Evolutionary conservation across 2,113 vertebrate genomes (phyloP).

Genomic region (Emydocephalus ijimae): DNA sequence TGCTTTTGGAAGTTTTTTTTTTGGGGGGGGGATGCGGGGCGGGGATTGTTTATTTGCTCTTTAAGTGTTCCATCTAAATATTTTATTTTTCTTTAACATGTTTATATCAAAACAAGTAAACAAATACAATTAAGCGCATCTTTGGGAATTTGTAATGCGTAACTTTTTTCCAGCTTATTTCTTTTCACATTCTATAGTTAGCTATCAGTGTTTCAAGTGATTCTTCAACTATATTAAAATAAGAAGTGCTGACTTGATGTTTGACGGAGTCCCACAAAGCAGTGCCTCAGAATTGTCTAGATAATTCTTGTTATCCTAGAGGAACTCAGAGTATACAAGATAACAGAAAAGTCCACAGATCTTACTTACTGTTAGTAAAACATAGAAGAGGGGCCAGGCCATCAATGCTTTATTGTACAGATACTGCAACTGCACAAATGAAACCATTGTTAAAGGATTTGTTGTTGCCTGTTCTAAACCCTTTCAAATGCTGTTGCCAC

Average conservation of each 20-base stretch:
- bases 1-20: not conserved
- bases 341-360: not conserved
- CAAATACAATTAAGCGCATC: not conserved
- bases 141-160: not conserved
- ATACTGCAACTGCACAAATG: conserved; percentile 49
- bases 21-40: not conserved
- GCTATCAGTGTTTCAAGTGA: not conserved
- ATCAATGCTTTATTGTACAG: conserved; percentile 48
- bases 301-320: not conserved
- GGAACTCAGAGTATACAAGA: not conserved
- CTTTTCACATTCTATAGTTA: not conserved
- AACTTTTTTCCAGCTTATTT: not conserved
- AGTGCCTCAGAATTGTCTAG: not conserved
- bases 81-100: not conserved
- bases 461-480: conserved; percentile 41
- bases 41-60: not conserved
- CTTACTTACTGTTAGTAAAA: not conserved
- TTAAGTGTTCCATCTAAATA: not conserved
- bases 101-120: not conserved
- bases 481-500: not conserved
- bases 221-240: conserved; percentile 7
- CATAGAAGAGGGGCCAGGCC: not conserved
- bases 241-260: not conserved
- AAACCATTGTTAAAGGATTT: conserved; percentile 46
- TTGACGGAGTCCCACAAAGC: not conserved